A percentile compares a stretch with the other conserved stretches of the same genome.
Conservation (phyloP, 2,797 vertebrate species). For the Intellagama lesueurii region DNA sequence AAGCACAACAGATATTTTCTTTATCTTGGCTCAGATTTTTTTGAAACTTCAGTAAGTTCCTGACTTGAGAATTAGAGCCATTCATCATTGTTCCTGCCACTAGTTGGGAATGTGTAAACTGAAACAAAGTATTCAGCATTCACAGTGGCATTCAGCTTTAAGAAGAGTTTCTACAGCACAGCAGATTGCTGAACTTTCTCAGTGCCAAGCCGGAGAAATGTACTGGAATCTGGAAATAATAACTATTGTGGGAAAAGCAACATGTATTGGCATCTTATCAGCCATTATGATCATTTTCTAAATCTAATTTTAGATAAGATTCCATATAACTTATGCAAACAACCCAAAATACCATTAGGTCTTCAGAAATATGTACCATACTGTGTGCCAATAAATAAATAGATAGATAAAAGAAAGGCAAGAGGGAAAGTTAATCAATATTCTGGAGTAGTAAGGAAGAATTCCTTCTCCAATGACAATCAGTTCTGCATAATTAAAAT, state of each 20-base stretch:
- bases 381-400: conserved; percentile 68
- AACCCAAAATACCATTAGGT: conserved; percentile 62
- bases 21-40: conserved; percentile 64
- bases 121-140: conserved; percentile 70
- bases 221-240: neutral
- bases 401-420: conserved; percentile 58
- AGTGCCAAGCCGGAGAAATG: neutral
- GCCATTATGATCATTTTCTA: conserved; percentile 53
- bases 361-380: conserved; percentile 74
- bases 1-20: conserved; percentile 63
- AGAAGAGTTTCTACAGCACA: conserved; percentile 48
- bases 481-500: conserved; percentile 84
- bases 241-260: rapidly evolving
- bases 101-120: conserved; percentile 66
- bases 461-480: conserved; percentile 82
- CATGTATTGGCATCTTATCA: conserved; percentile 26
- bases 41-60: conserved; percentile 71
- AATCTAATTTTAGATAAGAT: conserved; percentile 64
- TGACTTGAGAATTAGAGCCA: conserved; percentile 71
- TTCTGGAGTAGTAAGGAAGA: conserved; percentile 80
- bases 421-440: conserved; percentile 66
- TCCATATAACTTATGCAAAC: conserved; percentile 60
- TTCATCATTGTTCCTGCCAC: conserved; percentile 73
- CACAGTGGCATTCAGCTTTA: conserved; percentile 64
- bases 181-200: conserved; percentile 53